These are phyloP conservation scores for Pseudococcus longispinus DNA, from an alignment of 2,888 invertebrate species.

Conservation along the genomic window DNA sequence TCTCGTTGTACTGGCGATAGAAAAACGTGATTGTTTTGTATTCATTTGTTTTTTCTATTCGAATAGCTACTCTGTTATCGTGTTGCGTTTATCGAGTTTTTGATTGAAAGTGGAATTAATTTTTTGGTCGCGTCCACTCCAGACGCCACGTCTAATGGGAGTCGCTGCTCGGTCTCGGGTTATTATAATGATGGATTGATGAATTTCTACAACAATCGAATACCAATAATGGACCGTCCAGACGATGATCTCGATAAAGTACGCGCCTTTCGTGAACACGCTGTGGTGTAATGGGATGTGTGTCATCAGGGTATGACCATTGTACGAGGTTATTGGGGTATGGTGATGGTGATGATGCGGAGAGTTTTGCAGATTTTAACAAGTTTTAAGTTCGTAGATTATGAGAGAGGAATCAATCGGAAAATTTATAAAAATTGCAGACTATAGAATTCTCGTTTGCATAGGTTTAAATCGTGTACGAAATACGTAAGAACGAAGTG, in stretches of 20 bases:
- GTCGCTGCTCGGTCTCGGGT: background rate
- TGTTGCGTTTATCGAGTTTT: slow-evolving; percentile 3
- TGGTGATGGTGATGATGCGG: too few species aligned
- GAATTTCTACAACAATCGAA: slow-evolving; percentile 3
- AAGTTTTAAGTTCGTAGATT: too few species aligned
- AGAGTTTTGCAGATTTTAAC: too few species aligned
- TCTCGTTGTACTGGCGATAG: background rate
- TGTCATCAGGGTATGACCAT: background rate
- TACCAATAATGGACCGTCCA: background rate
- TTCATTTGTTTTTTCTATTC: slow-evolving; percentile 37
- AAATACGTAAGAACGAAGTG: too few species aligned
- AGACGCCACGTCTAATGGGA: background rate
- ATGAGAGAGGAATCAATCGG: too few species aligned
- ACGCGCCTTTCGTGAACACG: background rate
- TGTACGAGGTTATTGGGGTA: background rate
- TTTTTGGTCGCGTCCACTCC: background rate
- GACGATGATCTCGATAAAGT: background rate
- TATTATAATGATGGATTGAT: slow-evolving; percentile 9
- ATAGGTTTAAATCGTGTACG: too few species aligned
- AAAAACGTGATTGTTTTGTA: slow-evolving; percentile 43
- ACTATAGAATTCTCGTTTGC: too few species aligned
- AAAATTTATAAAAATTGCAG: too few species aligned
- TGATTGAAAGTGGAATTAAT: slow-evolving; percentile 35
- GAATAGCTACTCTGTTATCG: background rate
- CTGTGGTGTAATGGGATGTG: background rate